Conservation (phyloP, 1,140 invertebrate genomes). For the Hydropsyche tenuis region DNA sequence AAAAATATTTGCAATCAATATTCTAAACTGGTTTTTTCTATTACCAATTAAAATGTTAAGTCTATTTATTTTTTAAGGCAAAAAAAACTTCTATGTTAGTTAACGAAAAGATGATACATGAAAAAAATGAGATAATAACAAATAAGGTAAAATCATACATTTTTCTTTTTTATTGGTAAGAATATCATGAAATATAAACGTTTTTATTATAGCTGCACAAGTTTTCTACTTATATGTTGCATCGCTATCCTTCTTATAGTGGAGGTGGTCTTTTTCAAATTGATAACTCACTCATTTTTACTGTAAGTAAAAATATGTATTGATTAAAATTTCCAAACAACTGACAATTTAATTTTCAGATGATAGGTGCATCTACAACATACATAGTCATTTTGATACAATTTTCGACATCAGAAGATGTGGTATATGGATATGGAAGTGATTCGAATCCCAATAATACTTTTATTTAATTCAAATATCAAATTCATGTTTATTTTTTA, state of each 20-base stretch:
- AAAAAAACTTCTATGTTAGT: constrained; percentile 1
- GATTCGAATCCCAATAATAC: no score
- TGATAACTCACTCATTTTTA: constrained; percentile 29
- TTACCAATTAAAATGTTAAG: no score
- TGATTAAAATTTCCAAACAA: neutral
- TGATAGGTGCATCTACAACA: constrained; percentile 25
- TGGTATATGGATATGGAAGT: neutral
- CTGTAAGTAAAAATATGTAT: constrained; percentile 25
- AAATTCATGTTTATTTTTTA: no score
- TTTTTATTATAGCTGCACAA: neutral
- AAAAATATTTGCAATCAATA: no score
- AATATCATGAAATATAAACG: neutral
- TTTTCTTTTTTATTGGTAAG: neutral
- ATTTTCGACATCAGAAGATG: constrained; percentile 9
- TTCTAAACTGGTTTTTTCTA: no score
- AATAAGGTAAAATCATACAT: neutral
- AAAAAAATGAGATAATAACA: constrained; percentile 5
- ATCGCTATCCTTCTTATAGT: neutral
- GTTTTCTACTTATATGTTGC: constrained; percentile 21
- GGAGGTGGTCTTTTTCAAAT: constrained; percentile 23
- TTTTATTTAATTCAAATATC: no score
- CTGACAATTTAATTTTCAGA: constrained; percentile 13
- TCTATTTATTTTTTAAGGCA: constrained; percentile 22
- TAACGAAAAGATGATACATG: constrained; percentile 19
- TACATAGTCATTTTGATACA: constrained; percentile 35